Percentiles rank a stretch among this genome's conserved stretches.
Evolutionary conservation across 2,888 invertebrate species (phyloP).

Genomic region (Sphaeridia pumilis): DNA sequence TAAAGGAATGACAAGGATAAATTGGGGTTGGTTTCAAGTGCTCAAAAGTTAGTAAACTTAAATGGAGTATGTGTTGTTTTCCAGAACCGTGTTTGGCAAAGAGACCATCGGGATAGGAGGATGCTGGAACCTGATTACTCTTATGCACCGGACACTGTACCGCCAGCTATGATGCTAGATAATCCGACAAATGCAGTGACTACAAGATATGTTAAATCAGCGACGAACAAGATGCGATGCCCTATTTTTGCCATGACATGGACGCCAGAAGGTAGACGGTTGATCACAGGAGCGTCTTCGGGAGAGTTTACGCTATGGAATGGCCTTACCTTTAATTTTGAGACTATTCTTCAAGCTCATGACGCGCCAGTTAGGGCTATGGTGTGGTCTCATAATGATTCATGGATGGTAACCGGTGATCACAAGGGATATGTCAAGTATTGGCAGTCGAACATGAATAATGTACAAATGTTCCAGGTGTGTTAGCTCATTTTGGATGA

Average conservation of each 20-base stretch:
- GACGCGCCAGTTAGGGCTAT: slow-evolving; percentile 97
- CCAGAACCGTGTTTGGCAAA: slow-evolving; percentile 86
- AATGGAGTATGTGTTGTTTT: slow-evolving; percentile 25
- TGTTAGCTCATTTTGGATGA: neutral
- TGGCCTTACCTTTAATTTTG: slow-evolving; percentile 99
- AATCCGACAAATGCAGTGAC: slow-evolving; percentile 89
- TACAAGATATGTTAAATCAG: slow-evolving; percentile 88
- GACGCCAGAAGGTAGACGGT: slow-evolving; percentile 96
- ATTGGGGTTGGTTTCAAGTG: neutral
- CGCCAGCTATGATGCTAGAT: slow-evolving; percentile 85
- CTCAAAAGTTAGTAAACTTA: neutral
- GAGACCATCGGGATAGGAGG: slow-evolving; percentile 77
- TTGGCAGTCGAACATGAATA: slow-evolving; percentile 99
- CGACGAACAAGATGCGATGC: slow-evolving; percentile 98
- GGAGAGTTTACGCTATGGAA: slow-evolving; percentile 99
- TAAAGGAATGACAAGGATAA: too few relatives aligned
- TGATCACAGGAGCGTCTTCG: slow-evolving; percentile 97
- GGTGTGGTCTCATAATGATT: slow-evolving; percentile 99
- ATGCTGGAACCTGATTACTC: slow-evolving; percentile 89
- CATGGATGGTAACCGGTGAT: slow-evolving; percentile 99
- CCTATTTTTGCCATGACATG: slow-evolving; percentile 98
- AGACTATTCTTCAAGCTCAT: slow-evolving; percentile 99
- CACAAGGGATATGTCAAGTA: slow-evolving; percentile 98
- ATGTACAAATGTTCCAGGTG: slow-evolving; percentile 97
- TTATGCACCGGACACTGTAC: slow-evolving; percentile 84